These are phyloP conservation scores for Hypolimnas misippus DNA, from an alignment of 2,888 invertebrate species.

Conservation along the genomic window DNA sequence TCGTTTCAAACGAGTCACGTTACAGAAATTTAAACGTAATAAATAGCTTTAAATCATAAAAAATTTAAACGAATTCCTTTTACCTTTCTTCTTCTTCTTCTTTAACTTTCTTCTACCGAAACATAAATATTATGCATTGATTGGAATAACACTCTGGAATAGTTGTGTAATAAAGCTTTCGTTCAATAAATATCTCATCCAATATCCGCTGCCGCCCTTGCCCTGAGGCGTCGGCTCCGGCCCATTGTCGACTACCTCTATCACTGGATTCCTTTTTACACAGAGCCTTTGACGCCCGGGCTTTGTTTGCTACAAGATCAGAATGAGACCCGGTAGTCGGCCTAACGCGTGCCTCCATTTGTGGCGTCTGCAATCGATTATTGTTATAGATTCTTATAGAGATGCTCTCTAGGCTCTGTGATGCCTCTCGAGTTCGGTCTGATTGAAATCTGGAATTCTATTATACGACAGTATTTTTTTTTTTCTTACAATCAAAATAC, in stretches of 20 bases:
- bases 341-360: slow-evolving; percentile 74
- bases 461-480: slow-evolving; percentile 13
- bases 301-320: slow-evolving; percentile 80
- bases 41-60: too few relatives aligned
- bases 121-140: too few relatives aligned
- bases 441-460: slow-evolving; percentile 38
- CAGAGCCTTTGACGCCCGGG: slow-evolving; percentile 76
- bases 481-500: background rate
- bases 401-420: slow-evolving; percentile 27
- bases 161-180: too few relatives aligned
- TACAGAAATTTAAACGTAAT: too few relatives aligned
- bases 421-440: slow-evolving; percentile 44
- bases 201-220: slow-evolving; percentile 36
- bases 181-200: too few relatives aligned
- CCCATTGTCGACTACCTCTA: slow-evolving; percentile 83
- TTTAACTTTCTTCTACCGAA: too few relatives aligned
- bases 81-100: too few relatives aligned
- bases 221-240: slow-evolving; percentile 63
- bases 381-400: slow-evolving; percentile 51
- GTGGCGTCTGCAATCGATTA: slow-evolving; percentile 53
- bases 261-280: slow-evolving; percentile 82
- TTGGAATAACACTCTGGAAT: too few relatives aligned
- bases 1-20: too few relatives aligned
- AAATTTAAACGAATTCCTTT: too few relatives aligned
- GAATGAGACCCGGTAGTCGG: slow-evolving; percentile 69